These are phyloP conservation scores for Lamellibrachia satsuma DNA, from an alignment of 2,888 invertebrate species.

Conservation along the genomic window DNA sequence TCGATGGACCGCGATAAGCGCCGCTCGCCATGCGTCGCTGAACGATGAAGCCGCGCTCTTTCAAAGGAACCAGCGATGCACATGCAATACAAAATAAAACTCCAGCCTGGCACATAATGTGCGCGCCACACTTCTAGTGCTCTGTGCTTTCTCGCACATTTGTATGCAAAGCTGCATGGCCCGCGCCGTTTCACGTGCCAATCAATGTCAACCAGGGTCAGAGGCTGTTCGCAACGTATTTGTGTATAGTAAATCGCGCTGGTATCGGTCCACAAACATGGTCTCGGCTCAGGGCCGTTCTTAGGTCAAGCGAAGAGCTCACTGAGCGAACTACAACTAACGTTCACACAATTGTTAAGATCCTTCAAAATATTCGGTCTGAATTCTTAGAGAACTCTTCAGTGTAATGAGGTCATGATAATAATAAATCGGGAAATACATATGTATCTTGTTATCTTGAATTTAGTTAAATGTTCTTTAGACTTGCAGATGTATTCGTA, in stretches of 20 bases:
- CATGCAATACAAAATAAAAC: not conserved
- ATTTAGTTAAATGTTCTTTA: no score
- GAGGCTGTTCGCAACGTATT: not conserved
- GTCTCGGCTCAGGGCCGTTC: not conserved
- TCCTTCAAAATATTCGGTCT: not conserved
- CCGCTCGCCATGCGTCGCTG: not conserved
- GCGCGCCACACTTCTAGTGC: not conserved
- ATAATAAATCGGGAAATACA: not conserved
- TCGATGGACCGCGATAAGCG: not conserved
- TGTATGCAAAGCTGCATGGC: not conserved
- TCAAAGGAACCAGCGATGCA: not conserved
- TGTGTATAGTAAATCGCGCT: not conserved
- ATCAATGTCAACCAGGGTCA: not conserved
- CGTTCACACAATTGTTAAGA: not conserved
- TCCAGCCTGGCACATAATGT: not conserved
- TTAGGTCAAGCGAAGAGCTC: not conserved
- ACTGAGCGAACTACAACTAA: not conserved
- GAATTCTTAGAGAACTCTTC: not conserved
- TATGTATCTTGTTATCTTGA: not conserved
- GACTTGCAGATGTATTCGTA: no score
- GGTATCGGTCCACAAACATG: not conserved
- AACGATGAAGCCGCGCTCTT: not conserved
- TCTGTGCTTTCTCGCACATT: not conserved
- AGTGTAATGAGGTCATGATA: not conserved
- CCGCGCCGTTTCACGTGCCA: not conserved